phyloP scores from a whole-genome alignment of 2,113 vertebrate genomes.

The Centropus bengalensis region DNA sequence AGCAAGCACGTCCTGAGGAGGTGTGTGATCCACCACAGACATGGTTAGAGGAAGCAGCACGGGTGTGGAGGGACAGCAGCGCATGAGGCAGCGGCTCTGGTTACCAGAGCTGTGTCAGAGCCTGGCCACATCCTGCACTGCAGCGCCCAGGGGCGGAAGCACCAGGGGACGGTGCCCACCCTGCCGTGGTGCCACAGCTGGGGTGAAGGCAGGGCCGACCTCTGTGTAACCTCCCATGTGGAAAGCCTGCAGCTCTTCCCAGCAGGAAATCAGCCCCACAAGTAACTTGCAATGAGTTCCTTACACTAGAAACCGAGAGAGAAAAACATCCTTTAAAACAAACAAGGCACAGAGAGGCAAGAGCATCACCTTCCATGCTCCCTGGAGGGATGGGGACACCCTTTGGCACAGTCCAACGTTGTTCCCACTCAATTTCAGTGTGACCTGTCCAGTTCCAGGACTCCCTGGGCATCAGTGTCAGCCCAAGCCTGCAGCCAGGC shows the following conservation, averaged over 20 bases:
- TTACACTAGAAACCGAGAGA: background rate
- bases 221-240: background rate
- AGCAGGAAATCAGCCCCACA: background rate
- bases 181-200: rapidly evolving
- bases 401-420: rapidly evolving
- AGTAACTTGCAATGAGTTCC: background rate
- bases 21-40: background rate
- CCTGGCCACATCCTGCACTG: conserved; percentile 59
- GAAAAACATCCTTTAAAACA: background rate
- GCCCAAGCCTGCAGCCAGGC: background rate
- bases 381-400: background rate
- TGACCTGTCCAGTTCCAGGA: no score
- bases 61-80: background rate
- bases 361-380: background rate
- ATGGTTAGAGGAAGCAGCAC: background rate
- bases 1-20: no score
- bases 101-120: conserved; percentile 26
- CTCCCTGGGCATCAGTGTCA: rapidly evolving
- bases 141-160: background rate
- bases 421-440: background rate
- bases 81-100: background rate
- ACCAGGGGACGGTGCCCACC: background rate
- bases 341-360: background rate
- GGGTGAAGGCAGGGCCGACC: background rate
- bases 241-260: background rate